Evolutionary conservation across 2,888 invertebrate species (phyloP).

Genomic region (Dendrolimus pini): DNA sequence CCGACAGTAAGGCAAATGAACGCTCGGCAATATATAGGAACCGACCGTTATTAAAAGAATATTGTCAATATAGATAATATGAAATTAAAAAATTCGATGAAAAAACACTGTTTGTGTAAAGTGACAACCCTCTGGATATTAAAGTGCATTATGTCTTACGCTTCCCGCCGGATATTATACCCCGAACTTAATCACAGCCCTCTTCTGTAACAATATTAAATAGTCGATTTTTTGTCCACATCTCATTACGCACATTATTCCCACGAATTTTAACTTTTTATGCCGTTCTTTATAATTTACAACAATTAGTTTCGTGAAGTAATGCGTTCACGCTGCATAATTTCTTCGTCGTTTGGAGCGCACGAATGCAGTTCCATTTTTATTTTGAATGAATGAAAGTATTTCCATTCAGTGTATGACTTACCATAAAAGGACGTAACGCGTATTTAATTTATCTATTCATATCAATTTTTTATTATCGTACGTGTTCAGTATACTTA

Average conservation of each 20-base stretch:
- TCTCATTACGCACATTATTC: conserved; percentile 67
- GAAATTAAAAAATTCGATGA: too few relatives aligned
- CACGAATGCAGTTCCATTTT: conserved; percentile 35
- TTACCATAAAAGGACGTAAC: conserved; percentile 38
- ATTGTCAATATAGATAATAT: too few relatives aligned
- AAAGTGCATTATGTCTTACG: conserved; percentile 63
- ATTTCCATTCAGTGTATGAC: conserved; percentile 24
- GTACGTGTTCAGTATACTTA: conserved; percentile 8
- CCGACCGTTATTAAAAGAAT: too few relatives aligned
- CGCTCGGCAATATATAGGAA: too few relatives aligned
- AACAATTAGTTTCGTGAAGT: conserved; percentile 59
- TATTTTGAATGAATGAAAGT: conserved; percentile 42
- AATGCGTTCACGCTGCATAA: conserved; percentile 74
- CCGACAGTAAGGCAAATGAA: too few relatives aligned
- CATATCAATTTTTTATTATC: conserved; percentile 22
- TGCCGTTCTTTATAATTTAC: conserved; percentile 41
- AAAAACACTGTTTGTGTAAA: not conserved
- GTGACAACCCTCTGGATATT: conserved; percentile 35
- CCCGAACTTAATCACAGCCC: conserved; percentile 67
- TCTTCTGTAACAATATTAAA: conserved; percentile 51
- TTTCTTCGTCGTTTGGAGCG: conserved; percentile 36
- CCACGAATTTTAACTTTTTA: conserved; percentile 59
- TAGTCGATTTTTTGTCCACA: conserved; percentile 47
- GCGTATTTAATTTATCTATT: conserved; percentile 47
- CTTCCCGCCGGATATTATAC: conserved; percentile 66